Percentiles rank a stretch among this genome's conserved stretches.
These are phyloP conservation scores for Diadophis punctatus DNA, from an alignment of 2,113 vertebrate genomes.

Conservation along the genomic window DNA sequence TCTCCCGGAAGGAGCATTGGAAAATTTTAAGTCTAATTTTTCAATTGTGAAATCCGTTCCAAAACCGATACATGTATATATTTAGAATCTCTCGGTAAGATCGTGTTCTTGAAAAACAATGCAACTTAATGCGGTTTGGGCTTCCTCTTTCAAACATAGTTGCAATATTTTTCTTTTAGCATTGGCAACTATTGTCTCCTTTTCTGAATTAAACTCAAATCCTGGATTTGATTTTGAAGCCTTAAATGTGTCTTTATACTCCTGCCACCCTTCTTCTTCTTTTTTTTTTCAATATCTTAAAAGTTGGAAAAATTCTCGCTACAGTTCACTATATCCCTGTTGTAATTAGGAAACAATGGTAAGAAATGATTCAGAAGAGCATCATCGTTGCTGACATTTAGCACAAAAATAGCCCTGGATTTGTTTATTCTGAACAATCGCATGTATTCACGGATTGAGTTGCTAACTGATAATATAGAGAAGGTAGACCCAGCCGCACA, in stretches of 20 bases:
- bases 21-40: constrained; percentile 19
- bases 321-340: constrained; percentile 2
- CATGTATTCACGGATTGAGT: not conserved
- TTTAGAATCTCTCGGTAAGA: constrained; percentile 32
- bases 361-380: not conserved
- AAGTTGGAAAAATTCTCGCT: not conserved
- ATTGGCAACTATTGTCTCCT: not conserved
- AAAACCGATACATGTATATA: constrained; percentile 7
- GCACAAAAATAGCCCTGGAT: not conserved
- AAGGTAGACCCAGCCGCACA: not conserved
- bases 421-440: not conserved
- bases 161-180: not conserved
- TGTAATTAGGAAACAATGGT: not conserved
- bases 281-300: not conserved
- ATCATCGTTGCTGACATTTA: not conserved
- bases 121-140: not conserved
- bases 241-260: not conserved
- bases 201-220: constrained; percentile 23
- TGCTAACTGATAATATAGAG: not conserved
- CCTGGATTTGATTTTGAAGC: constrained; percentile 9
- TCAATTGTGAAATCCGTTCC: not conserved
- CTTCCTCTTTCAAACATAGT: constrained; percentile 25
- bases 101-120: constrained; percentile 20
- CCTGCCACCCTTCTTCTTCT: not conserved
- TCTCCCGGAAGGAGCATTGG: not conserved